Base-by-base conservation (phyloP, 2,888 invertebrate species). In the Lasiommata megera region DNA sequence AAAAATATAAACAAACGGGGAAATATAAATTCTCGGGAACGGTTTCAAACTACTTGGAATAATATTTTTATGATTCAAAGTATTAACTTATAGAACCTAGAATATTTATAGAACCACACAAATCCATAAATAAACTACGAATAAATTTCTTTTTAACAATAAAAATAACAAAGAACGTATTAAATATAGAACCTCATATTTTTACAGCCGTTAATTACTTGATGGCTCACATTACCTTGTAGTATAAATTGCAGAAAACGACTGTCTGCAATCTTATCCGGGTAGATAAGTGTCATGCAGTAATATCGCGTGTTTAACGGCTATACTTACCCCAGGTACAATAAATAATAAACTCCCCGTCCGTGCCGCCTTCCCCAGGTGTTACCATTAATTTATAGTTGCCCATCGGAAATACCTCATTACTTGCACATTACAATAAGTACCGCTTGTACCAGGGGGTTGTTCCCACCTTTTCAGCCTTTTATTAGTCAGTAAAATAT, bases 371-470 rank as follows among this genome's bases (percentile, higher is more conserved):
- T 72, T 69, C 79, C 71, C 82, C 71, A 80, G 80, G 84, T 81
- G 84, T 83, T 81, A 85, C 84, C 81, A 79, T 83, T 85, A 84
- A 82, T 77, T 76, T 76, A 73, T 70, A 72, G 63, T 40, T 40
- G 34, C 66, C 65, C 65, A 70, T 73, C 64, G 66, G 64, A 64
- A 66, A 63, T 60, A 46, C 56, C 59, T 57, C 60, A 64, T 69
- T 71, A 73, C 70, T 74, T 73, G 70, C 74, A 73, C 72, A 74
- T 67, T 64, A 70, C 70, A 70, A 74, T 74, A 71, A 76, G 81
- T 76, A 77, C 82, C 65, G 71, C 69, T 71, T 72, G 79, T 79
- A 72, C 83, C 80, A 74, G 66, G 68, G 63, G 55, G 61, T 47
- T 36, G 3, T 48, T 46, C 60, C 50, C 53, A 56, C 44, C 54